Base-by-base conservation (phyloP, 2,113 vertebrate genomes). In the Lophura nycthemera region DNA sequence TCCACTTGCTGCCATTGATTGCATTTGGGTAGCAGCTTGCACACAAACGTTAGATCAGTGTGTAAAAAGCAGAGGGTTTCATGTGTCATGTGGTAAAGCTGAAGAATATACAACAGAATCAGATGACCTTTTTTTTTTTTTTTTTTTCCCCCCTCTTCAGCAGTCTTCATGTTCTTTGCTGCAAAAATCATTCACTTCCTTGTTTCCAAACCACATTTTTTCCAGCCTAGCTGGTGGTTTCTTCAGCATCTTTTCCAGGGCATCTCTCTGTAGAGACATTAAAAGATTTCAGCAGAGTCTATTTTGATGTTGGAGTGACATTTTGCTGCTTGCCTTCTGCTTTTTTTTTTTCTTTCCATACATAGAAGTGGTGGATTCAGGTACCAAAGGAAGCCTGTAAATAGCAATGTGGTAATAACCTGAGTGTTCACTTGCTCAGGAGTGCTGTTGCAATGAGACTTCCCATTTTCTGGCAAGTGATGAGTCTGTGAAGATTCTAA, bases 181-280 rank as follows among this genome's bases (percentile, higher is more conserved):
- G 94, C 98, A 93, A 97, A 97, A 97, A 77, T 94, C 91, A 17
- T 79, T 93, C 30, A 91, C 89, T 83, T 95, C 85, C 60, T 94
- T 66, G 60, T 43, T 98, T 77, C 78, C 96, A 75, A 94, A 77
- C 50, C 94, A 97, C 43, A 98, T 97, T 54, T 98, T 98, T 97
- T 98, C 97, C 57, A 99, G 97, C 79, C 97, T 98, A 61, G 96
- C 93, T 50, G 98, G 98, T 47, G 97, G 97, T 42, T 97, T 98
- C 88, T 95, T 97, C 21, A 54, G 69, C 8, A 96, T 92, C 40
- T 90, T 95, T 77, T 91, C 95, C 42, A 91, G 63, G 8, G n/a
- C 72, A 65, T 83, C 42, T 73, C 96, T 66, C 96, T 98, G 88
- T 57, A 83, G 40, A 88, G 89, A 95, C 48, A 95, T 65, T 24